Evolutionary conservation across 30 jellyfish, hydroid and myxozoan species (phyloP), one percentile per base, ranked within the genome.

Genomic region (Pseudorhiza aurosa): DNA sequence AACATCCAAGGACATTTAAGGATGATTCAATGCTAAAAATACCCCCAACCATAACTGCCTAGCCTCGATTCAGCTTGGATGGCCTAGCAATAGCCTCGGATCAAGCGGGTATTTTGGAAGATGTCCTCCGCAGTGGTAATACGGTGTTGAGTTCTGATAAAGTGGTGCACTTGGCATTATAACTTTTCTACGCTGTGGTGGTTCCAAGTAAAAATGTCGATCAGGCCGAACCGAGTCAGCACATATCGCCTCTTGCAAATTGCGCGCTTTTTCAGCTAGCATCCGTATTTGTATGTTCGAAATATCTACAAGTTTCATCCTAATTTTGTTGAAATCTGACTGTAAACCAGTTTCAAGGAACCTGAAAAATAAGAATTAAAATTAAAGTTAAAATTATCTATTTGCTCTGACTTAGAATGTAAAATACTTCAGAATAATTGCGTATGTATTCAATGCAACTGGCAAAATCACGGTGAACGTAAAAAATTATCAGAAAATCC

Each of bases 261-360:
- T 63, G 36, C 89, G 82, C 4, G 87, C 94, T 58, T 83, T 90
- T 63, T 82, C 90, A 68, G 73, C 75, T 26, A 90, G 88, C 33
- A 73, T 32, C 46, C 88, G 92, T 24, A 90, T 67, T 65, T 83
- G 97, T 39, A 83, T 11, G 49, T 87, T 81, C 22, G 97, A 72
- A 5, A 90, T 70, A 39, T 90, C 94, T 28, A 89, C 90, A 22
- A 90, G 93, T 46, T 83, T 90, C 77, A 83, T 59, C 33, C 96
- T 89, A 30, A 90, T 70, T 44, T 76, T 75, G 68, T 90, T 81
- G 83, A 90, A 90, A 65, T 90, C 97, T 4, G 89, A 53, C 25
- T 58, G 93, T 26, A 82, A 64, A 12, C 97, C 97, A 57, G 96
- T 82, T 69, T 75, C 93, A 1, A 90, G 91, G 65, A 90, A 90